phyloP scores from a whole-genome alignment of 2,797 vertebrate genomes.

The Siniperca undulata region DNA sequence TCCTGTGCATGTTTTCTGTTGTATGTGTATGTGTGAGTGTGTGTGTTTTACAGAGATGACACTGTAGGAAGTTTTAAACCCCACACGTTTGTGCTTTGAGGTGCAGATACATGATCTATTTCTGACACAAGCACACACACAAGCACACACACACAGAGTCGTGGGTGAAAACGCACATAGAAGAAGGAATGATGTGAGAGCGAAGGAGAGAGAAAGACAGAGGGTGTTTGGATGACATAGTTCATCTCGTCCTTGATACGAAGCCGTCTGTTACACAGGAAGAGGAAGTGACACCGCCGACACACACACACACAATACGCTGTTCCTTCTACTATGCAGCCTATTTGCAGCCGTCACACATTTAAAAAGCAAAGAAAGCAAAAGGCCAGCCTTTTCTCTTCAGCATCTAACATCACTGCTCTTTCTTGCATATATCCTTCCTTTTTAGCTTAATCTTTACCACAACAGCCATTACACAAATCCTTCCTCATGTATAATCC shows the following conservation, averaged over 20 bases:
- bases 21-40: slow-evolving; percentile 2
- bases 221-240: slow-evolving; percentile 34
- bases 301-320: background rate
- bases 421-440: background rate
- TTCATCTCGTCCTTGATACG: slow-evolving; percentile 38
- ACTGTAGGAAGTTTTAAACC: slow-evolving; percentile 36
- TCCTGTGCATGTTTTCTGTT: slow-evolving; percentile 35
- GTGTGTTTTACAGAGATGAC: slow-evolving; percentile 23
- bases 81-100: slow-evolving; percentile 32
- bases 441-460: background rate
- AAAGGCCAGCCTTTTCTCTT: slow-evolving; percentile 1
- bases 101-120: slow-evolving; percentile 76
- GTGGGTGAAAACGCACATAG: slow-evolving; percentile 13
- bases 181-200: slow-evolving; percentile 38
- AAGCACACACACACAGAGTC: background rate
- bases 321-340: slow-evolving; percentile 20
- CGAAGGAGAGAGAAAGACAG: slow-evolving; percentile 1
- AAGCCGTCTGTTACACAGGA: slow-evolving; percentile 48
- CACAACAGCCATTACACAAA: background rate
- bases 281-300: slow-evolving; percentile 58
- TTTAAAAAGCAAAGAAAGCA: slow-evolving; percentile 7
- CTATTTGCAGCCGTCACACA: background rate
- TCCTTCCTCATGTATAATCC: background rate
- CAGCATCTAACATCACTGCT: background rate
- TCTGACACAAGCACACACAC: slow-evolving; percentile 47